Evolutionary conservation across 2,888 invertebrate genomes (phyloP), one percentile per base, ranked within the genome.

Genomic region (Chrysomela aeneicollis): DNA sequence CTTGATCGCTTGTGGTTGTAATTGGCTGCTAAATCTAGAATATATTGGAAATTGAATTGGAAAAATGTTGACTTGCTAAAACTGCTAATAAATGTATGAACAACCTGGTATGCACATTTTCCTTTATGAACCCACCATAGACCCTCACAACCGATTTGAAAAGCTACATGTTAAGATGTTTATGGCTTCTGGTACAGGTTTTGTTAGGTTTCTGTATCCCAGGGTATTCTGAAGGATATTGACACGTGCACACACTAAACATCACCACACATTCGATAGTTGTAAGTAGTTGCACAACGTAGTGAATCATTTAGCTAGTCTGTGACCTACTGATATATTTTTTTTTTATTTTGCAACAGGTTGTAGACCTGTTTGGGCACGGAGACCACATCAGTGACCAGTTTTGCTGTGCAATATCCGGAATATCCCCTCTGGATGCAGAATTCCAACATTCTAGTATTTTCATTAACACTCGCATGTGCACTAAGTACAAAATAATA

Each of bases 291-390:
- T 42, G 42, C 42, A 42, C 42, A 42, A 42, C 4, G 42, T 42
- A 42, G 42, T 42, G 42, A 42, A n/a, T 1, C 17, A 26, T 17
- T 50, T 59, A 49, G 60, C 58, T 52, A 58, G 6, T 53, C 35
- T 47, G 32, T 57, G 47, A 37, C 37, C 19, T n/a, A 68, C 54
- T 71, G 71, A 73, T 64, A 66, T 67, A 22, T 70, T 74, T 76
- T 72, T n/a, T 26, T 76, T 77, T 75, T 75, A 73, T 76, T 77
- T 76, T 74, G 64, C 68, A 67, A 73, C 74, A 78, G 78, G 78
- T 66, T 78, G 78, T 66, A 73, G 67, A 67, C 78, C 78, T 59
- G 69, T 73, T 52, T 78, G 77, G 77, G 71, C 74, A 73, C 71
- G n/a, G n/a, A n/a, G 69, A 64, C 66, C 71, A 63, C 73, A 70